These are phyloP conservation scores for Auanema sp. DNA, from an alignment of 2,888 invertebrate species.

Conservation along the genomic window DNA sequence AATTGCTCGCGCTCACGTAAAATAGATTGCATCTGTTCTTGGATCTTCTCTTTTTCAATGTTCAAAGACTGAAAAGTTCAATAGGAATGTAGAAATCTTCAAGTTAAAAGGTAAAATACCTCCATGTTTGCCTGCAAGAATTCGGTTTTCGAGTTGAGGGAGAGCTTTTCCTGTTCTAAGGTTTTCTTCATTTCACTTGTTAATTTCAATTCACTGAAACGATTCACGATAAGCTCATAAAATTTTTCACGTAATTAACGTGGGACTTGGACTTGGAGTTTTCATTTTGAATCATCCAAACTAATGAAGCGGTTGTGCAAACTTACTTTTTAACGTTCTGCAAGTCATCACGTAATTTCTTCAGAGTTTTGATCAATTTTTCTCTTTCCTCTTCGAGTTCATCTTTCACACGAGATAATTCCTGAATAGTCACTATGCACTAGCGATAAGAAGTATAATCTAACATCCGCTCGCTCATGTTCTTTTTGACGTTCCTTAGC, in stretches of 20 bases:
- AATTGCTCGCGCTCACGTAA: constrained; percentile 63
- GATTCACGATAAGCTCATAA: too few relatives aligned
- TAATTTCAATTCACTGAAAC: constrained; percentile 66
- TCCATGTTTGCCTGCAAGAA: constrained; percentile 55
- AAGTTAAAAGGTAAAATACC: constrained; percentile 4
- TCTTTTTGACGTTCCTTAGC: constrained; percentile 45
- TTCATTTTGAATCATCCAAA: constrained; percentile 1
- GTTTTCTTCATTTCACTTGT: constrained; percentile 64
- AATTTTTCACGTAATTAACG: too few relatives aligned
- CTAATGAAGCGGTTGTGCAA: neutral
- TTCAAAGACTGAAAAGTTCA: constrained; percentile 61
- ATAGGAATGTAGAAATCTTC: neutral
- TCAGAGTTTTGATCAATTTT: constrained; percentile 66
- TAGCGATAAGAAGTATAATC: too few relatives aligned
- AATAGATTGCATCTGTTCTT: constrained; percentile 59
- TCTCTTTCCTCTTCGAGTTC: constrained; percentile 67
- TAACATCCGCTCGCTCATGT: constrained; percentile 35
- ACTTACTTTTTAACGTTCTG: constrained; percentile 52
- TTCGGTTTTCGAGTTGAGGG: constrained; percentile 57
- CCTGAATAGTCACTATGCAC: constrained; percentile 20
- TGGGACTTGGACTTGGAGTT: too few relatives aligned
- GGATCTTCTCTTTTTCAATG: constrained; percentile 64
- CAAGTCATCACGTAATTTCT: constrained; percentile 66
- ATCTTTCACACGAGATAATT: constrained; percentile 65
- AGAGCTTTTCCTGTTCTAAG: constrained; percentile 62